A percentile compares a stretch with the other conserved stretches of the same genome.
phyloP scores from a whole-genome alignment of 1,140 invertebrate genomes.

The Megalonaias nervosa region DNA sequence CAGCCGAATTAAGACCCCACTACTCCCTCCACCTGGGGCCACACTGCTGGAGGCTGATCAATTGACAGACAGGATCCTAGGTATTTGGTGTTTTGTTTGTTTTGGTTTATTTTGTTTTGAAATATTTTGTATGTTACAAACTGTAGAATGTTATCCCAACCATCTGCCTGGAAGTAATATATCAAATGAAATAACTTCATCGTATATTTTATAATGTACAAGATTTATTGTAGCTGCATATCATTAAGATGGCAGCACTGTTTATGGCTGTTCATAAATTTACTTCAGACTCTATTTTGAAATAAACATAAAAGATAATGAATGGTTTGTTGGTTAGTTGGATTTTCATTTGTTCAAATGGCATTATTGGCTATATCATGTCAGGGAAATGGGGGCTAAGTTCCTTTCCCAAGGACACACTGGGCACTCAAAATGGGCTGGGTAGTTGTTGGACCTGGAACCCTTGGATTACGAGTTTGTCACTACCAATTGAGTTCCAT shows the following conservation, averaged over 20 bases:
- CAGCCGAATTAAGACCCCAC: conserved; percentile 68
- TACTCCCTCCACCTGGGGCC: conserved; percentile 65
- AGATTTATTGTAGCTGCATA: too few species aligned
- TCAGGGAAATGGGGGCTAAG: too few species aligned
- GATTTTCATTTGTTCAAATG: neutral
- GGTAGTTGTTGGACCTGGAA: too few species aligned
- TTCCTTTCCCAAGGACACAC: too few species aligned
- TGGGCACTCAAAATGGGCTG: too few species aligned
- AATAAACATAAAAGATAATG: too few species aligned
- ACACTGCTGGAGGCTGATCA: conserved; percentile 58
- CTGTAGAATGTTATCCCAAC: neutral
- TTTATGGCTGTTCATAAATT: too few species aligned
- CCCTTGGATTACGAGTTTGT: too few species aligned
- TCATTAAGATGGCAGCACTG: too few species aligned
- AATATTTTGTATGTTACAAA: neutral
- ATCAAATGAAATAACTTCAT: neutral
- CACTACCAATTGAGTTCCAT: neutral
- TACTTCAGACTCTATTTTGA: too few species aligned
- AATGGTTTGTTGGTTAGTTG: too few species aligned
- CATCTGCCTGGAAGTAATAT: neutral
- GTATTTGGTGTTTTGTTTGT: conserved; percentile 45
- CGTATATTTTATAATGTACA: neutral
- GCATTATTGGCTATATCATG: too few species aligned
- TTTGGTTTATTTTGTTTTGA: neutral
- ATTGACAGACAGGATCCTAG: conserved; percentile 67